These are phyloP conservation scores for Eilema depressum DNA, from an alignment of 2,888 invertebrate genomes.

Conservation along the genomic window DNA sequence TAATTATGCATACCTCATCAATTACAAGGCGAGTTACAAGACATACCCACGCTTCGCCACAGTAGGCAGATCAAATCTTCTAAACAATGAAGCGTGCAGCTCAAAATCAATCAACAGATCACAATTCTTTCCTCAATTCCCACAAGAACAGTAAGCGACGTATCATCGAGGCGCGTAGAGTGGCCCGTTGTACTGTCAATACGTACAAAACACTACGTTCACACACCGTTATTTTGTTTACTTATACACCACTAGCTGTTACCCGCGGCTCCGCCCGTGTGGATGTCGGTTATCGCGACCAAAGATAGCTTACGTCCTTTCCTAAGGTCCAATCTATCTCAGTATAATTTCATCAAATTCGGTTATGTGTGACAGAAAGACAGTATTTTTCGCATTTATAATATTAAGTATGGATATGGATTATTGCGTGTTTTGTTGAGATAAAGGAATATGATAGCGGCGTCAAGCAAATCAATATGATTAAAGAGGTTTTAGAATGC, in stretches of 20 bases:
- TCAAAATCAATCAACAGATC: slow-evolving; percentile 8
- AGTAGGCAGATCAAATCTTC: slow-evolving; percentile 2
- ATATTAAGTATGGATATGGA: no score
- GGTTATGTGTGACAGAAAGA: no score
- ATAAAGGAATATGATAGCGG: no score
- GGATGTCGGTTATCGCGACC: no score
- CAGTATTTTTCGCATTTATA: no score
- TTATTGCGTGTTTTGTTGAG: no score
- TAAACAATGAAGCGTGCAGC: neutral
- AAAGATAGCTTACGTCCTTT: no score
- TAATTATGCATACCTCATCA: neutral
- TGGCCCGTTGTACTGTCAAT: slow-evolving; percentile 20
- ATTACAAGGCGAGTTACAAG: neutral
- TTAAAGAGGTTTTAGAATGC: no score
- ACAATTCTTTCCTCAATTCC: slow-evolving; percentile 20
- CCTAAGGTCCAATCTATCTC: no score
- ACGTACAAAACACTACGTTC: slow-evolving; percentile 23
- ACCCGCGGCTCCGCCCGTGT: no score
- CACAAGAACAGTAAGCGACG: slow-evolving; percentile 27
- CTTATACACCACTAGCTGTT: slow-evolving; percentile 32
- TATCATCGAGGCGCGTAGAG: slow-evolving; percentile 16
- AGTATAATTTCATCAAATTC: no score
- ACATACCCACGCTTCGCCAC: slow-evolving; percentile 1
- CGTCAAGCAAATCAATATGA: no score
- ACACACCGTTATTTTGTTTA: slow-evolving; percentile 43